Conservation (phyloP, 2,797 vertebrate species). For the Scomberomorus guttatus region DNA sequence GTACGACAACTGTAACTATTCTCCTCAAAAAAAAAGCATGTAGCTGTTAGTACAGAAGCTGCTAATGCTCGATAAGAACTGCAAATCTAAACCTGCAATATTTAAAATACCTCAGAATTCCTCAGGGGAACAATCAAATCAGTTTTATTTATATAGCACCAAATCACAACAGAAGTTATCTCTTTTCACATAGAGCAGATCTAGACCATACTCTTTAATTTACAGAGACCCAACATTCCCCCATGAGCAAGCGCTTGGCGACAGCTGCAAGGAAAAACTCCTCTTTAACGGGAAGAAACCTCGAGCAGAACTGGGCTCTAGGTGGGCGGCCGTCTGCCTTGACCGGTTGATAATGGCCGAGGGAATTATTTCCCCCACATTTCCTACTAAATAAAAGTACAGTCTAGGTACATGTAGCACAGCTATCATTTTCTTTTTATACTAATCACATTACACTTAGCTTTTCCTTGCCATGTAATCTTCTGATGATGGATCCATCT, state of each 20-base stretch:
- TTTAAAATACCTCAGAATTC: slow-evolving; percentile 36
- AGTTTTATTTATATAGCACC: too few species aligned
- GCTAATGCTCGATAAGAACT: slow-evolving; percentile 25
- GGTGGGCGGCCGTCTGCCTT: too few species aligned
- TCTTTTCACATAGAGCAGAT: too few species aligned
- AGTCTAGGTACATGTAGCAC: slow-evolving; percentile 5
- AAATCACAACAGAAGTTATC: too few species aligned
- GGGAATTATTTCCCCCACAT: slow-evolving; percentile 20
- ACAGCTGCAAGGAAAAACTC: too few species aligned
- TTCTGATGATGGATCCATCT: slow-evolving; percentile 13
- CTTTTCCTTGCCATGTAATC: slow-evolving; percentile 8
- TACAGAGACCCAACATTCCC: too few species aligned
- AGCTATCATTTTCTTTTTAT: slow-evolving; percentile 6
- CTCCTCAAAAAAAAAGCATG: slow-evolving; percentile 1
- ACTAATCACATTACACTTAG: slow-evolving; percentile 1
- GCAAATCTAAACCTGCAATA: slow-evolving; percentile 1
- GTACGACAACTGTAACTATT: slow-evolving; percentile 15
- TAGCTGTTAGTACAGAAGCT: slow-evolving; percentile 9
- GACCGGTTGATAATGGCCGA: slow-evolving; percentile 10
- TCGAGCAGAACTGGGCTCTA: too few species aligned
- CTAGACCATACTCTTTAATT: too few species aligned
- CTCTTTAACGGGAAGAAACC: too few species aligned
- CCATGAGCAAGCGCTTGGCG: too few species aligned
- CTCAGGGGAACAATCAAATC: slow-evolving; percentile 8
- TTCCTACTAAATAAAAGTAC: slow-evolving; percentile 5